Evolutionary conservation across 2,113 vertebrate genomes (phyloP).

Genomic region (Colius striatus): DNA sequence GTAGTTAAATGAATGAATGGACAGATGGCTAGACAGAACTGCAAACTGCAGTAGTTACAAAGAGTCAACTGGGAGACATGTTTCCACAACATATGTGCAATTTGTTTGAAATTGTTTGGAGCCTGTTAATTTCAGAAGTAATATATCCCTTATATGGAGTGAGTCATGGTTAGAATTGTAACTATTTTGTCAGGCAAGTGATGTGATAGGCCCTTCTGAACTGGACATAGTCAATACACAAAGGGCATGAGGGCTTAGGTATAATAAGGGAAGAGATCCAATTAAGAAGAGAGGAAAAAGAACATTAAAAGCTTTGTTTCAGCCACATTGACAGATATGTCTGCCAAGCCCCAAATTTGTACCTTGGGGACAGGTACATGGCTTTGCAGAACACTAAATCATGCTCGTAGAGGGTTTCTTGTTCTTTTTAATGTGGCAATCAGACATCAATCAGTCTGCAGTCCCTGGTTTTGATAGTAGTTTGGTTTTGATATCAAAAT

Average conservation of each 20-base stretch:
- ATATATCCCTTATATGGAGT: neutral
- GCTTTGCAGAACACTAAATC: neutral
- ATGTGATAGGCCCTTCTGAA: neutral
- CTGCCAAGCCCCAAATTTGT: neutral
- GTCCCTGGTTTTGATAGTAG: neutral
- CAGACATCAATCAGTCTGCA: neutral
- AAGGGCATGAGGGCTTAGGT: neutral
- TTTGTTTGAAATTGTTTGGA: neutral
- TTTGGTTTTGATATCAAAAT: no score
- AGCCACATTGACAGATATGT: neutral
- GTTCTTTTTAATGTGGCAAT: fast-evolving
- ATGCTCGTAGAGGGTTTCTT: fast-evolving
- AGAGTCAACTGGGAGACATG: neutral
- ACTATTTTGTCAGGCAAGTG: neutral
- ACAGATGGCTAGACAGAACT: neutral
- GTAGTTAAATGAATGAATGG: neutral
- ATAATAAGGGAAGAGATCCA: neutral
- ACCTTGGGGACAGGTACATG: neutral
- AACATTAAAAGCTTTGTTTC: neutral
- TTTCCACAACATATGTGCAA: neutral
- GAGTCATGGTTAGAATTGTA: neutral
- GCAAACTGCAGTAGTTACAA: neutral
- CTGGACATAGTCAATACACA: fast-evolving
- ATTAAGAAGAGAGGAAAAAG: neutral
- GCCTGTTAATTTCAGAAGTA: neutral